Conservation (phyloP, 2,113 vertebrate species). For the Esox niger region DNA sequence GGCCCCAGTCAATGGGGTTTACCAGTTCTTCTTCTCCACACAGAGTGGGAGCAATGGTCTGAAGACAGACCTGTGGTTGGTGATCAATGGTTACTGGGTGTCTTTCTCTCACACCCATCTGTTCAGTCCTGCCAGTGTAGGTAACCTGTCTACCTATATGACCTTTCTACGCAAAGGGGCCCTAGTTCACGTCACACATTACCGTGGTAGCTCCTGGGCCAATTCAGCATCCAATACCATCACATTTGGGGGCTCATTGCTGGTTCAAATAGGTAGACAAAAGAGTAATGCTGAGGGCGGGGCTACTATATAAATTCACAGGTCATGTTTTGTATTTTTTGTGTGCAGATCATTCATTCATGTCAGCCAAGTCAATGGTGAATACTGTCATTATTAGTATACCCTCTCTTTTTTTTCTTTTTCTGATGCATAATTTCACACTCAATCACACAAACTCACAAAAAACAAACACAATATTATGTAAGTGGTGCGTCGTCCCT, state of each 20-base stretch:
- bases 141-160: constrained; percentile 39
- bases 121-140: constrained; percentile 22
- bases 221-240: constrained; percentile 37
- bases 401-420: no score
- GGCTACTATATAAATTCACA: no score
- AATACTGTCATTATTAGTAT: no score
- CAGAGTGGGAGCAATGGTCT: background rate
- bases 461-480: no score
- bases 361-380: background rate
- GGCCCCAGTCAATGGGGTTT: constrained; percentile 44
- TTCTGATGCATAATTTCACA: no score
- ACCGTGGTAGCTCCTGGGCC: constrained; percentile 47
- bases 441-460: no score
- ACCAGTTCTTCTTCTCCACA: constrained; percentile 55
- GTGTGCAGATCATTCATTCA: no score
- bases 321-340: background rate
- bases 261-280: constrained; percentile 20
- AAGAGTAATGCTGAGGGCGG: no score
- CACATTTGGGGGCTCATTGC: constrained; percentile 48
- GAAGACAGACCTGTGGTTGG: constrained; percentile 49
- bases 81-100: constrained; percentile 52
- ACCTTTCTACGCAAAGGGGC: constrained; percentile 30
- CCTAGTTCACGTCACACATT: constrained; percentile 48
- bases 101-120: constrained; percentile 34
- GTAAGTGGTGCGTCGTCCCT: no score